phyloP scores from a whole-genome alignment of 2,797 vertebrate species.

The Takifugu rubripes region DNA sequence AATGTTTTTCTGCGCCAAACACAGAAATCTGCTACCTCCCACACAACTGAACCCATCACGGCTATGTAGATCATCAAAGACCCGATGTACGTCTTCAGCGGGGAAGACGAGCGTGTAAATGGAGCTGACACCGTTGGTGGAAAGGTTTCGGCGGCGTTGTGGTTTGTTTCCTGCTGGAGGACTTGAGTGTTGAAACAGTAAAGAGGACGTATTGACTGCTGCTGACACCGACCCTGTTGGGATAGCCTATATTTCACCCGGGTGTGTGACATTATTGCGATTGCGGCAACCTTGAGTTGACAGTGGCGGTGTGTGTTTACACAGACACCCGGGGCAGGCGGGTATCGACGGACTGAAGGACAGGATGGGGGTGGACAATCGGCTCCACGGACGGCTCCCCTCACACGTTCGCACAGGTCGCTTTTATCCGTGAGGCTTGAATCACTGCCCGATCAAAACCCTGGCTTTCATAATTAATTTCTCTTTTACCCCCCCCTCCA shows the following conservation, averaged over 20 bases:
- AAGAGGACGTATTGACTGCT: slow-evolving; percentile 57
- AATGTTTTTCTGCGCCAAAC: too few relatives aligned
- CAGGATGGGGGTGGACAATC: slow-evolving; percentile 32
- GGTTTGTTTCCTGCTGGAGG: slow-evolving; percentile 43
- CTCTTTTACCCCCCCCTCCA: background rate
- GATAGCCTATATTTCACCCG: slow-evolving; percentile 60
- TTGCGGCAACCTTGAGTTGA: slow-evolving; percentile 48
- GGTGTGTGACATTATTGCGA: slow-evolving; percentile 41
- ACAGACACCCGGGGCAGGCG: slow-evolving; percentile 38
- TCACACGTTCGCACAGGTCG: slow-evolving; percentile 43
- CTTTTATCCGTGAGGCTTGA: slow-evolving; percentile 52
- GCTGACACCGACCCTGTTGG: slow-evolving; percentile 39
- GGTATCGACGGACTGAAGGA: slow-evolving; percentile 34
- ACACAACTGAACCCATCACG: slow-evolving; percentile 28
- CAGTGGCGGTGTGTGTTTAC: slow-evolving; percentile 47
- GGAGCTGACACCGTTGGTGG: slow-evolving; percentile 47
- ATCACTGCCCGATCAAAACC: slow-evolving; percentile 38
- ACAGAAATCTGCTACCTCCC: slow-evolving; percentile 2
- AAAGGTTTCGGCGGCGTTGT: slow-evolving; percentile 54
- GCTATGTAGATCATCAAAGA: slow-evolving; percentile 18
- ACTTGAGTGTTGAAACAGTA: slow-evolving; percentile 52
- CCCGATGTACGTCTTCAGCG: slow-evolving; percentile 45
- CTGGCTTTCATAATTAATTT: slow-evolving; percentile 7
- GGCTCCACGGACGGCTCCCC: slow-evolving; percentile 51
- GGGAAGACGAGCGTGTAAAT: slow-evolving; percentile 40